Evolutionary conservation across 2,797 vertebrate species (phyloP).

Genomic region (Lindbergichthys nudifrons): DNA sequence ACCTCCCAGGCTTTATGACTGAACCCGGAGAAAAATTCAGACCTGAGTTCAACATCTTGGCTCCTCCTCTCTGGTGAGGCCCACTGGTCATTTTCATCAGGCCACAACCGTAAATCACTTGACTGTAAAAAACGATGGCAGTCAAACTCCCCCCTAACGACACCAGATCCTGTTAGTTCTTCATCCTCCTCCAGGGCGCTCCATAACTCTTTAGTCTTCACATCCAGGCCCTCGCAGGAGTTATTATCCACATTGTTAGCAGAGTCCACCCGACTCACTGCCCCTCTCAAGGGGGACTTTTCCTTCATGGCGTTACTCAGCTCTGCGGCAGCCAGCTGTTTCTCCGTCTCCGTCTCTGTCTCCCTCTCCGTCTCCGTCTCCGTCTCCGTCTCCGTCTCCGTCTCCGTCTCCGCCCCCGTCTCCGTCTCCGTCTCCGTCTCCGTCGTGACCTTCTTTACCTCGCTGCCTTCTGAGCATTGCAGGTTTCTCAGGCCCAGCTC

Average conservation of each 20-base stretch:
- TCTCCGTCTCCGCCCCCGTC: conserved; percentile 70
- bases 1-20: conserved; percentile 76
- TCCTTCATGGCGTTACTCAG: conserved; percentile 74
- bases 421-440: conserved; percentile 77
- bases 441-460: conserved; percentile 60
- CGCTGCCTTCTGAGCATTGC: conserved; percentile 64
- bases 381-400: conserved; percentile 70
- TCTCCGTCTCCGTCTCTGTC: conserved; percentile 66
- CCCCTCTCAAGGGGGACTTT: conserved; percentile 68
- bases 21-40: conserved; percentile 81
- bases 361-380: conserved; percentile 66
- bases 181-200: conserved; percentile 74
- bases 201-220: conserved; percentile 79
- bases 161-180: conserved; percentile 45
- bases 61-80: conserved; percentile 78
- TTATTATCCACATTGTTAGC: conserved; percentile 48
- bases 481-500: conserved; percentile 83
- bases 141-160: conserved; percentile 78
- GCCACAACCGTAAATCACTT: conserved; percentile 77
- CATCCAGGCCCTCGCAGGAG: conserved; percentile 68
- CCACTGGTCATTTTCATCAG: conserved; percentile 86
- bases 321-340: conserved; percentile 75
- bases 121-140: conserved; percentile 77
- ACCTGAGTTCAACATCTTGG: conserved; percentile 76
- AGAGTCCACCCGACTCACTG: conserved; percentile 37